Evolutionary conservation across 2,888 invertebrate genomes (phyloP), one percentile per base, ranked within the genome.

Genomic region (Lutraria lutraria): DNA sequence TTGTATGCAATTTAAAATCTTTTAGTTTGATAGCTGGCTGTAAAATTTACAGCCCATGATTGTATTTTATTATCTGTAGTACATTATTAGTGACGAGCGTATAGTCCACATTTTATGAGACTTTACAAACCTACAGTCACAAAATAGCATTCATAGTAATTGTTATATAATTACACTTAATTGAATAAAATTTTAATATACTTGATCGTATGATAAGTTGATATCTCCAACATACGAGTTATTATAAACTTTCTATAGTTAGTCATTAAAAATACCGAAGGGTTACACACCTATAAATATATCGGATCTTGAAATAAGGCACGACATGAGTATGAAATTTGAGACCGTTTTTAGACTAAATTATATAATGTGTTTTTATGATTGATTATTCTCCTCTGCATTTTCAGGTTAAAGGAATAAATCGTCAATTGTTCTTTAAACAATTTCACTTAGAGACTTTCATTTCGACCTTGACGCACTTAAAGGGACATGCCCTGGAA

Each of bases 361-460:
- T 68, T 68, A 68, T 13, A 25, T 68, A 13, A 25, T 25, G n/a
- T 68, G 1, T 68, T 68, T 68, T 25, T 68, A 68, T 25, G 2
- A 12, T 25, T 68, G 63, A 68, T n/a, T 60, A 25, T 68, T 68
- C 63, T n/a, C n/a, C 63, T 25, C 25, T 25, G 3, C 25, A 10
- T 25, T 25, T 68, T 68, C 43, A 8, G 25, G 63, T 68, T 25
- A 68, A 68, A 10, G 63, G 0, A 68, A 68, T 68, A 25, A 68
- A 68, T 68, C 12, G 25, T 68, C 63, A 25, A 68, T 68, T 68
- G 63, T 68, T 68, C 25, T n/a, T 68, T 68, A 68, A n/a, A 68
- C 63, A n/a, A 60, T 60, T 0, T 6, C n/a, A 21, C 25, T 25
- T 25, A n/a, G n/a, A 68, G 10, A 21, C n/a, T 12, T 68, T 68